Base-by-base conservation (phyloP, 2,888 invertebrate genomes). In the Phymatocera aterrima region DNA sequence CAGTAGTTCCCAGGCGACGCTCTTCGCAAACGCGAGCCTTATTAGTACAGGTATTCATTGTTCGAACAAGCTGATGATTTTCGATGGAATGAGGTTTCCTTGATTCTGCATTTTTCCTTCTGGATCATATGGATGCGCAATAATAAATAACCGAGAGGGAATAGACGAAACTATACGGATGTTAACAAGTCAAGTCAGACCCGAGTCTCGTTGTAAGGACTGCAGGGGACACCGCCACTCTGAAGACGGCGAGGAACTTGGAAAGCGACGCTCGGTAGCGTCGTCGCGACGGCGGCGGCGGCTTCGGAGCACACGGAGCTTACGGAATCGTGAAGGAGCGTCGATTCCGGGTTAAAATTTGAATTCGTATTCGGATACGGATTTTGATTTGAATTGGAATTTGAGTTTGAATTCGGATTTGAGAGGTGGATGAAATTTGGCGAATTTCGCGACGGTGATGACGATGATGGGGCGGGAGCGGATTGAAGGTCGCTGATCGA, bases 171-270 rank as follows among this genome's bases (percentile, higher is more conserved):
- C n/a, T n/a, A n/a, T n/a, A n/a, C n/a, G n/a, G n/a, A n/a, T n/a
- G n/a, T 3, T 57, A 28, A 28, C 4, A 57, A 72, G 10, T 0
- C 15, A 34, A 72, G 80, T 90, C 84, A 90, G 81, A 90, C 90
- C 84, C 90, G 87, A 80, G 90, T 90, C 86, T 90, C 90, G 86
- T 89, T 90, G 85, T 90, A 90, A 60, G 90, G 85, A 80, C 87
- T 88, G 78, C 86, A 85, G 79, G 85, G 84, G 84, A 80, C 81
- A 79, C 79, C 85, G 85, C 40, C 87, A 84, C 72, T 78, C 84
- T 89, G 89, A 78, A 88, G 88, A 80, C 89, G 89, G 77, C 88
- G 89, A 80, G 89, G 90, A 65, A 88, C 86, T 82, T 87, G 88
- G 82, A 90, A 90, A 80, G 85, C 88, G 82, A 90, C 89, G 80